Evolutionary conservation across 2,113 vertebrate species (phyloP).

Genomic region (Misgurnus mizolepis): DNA sequence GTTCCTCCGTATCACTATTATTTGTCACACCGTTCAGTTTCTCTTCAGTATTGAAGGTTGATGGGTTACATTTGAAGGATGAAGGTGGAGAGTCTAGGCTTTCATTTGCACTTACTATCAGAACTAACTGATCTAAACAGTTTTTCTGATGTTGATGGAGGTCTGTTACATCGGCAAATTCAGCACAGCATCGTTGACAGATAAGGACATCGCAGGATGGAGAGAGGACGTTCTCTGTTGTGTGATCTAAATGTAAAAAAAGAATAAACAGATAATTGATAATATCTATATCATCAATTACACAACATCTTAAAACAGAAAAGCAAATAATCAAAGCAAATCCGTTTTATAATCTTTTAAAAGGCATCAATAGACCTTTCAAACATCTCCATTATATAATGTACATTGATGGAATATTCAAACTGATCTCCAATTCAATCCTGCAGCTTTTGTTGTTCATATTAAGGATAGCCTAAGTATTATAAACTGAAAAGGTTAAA

Average conservation of each 20-base stretch:
- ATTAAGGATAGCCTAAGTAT: no score
- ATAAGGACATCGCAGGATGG: conserved; percentile 90
- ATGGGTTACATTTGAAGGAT: conserved; percentile 83
- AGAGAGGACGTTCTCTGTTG: conserved; percentile 80
- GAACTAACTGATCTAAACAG: conserved; percentile 97
- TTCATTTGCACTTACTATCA: conserved; percentile 91
- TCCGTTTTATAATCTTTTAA: no score
- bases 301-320: not conserved
- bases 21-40: conserved; percentile 84
- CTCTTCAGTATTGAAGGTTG: conserved; percentile 84
- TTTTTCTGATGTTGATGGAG: conserved; percentile 97
- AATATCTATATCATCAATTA: not conserved
- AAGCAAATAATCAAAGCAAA: no score
- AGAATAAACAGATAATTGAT: conserved; percentile 61
- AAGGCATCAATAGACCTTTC: no score
- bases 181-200: conserved; percentile 97
- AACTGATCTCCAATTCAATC: no score
- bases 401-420: no score
- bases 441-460: no score
- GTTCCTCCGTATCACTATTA: conserved; percentile 85
- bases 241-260: conserved; percentile 85
- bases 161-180: conserved; percentile 95
- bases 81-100: conserved; percentile 82
- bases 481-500: no score
- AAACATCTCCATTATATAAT: no score